A percentile compares a stretch with the other conserved stretches of the same genome.
Evolutionary conservation across 1,140 invertebrate species (phyloP).

Genomic region (Pseudomyrmex flavicornis): DNA sequence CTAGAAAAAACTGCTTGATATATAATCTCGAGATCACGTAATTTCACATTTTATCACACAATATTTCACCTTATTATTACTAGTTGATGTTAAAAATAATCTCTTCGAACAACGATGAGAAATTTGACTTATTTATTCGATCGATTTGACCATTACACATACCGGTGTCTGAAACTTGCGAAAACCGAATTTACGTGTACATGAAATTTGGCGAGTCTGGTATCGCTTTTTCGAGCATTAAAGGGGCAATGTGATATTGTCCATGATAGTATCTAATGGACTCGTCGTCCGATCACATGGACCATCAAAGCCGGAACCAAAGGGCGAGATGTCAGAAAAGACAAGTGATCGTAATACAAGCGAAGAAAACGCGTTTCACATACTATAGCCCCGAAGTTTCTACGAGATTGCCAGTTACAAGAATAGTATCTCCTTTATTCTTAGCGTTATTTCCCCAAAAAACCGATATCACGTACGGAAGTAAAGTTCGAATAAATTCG

Average conservation of each 20-base stretch:
- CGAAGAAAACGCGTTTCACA: conserved; percentile 38
- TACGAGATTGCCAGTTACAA: conserved; percentile 55
- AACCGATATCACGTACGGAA: conserved; percentile 43
- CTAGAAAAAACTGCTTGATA: background rate
- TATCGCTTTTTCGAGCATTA: conserved; percentile 2
- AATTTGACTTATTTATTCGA: background rate
- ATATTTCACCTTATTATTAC: background rate
- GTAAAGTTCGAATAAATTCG: conserved; percentile 50
- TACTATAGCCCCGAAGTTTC: conserved; percentile 42
- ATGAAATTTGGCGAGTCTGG: conserved; percentile 4
- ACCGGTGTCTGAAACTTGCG: background rate
- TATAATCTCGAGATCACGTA: background rate
- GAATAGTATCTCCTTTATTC: conserved; percentile 57
- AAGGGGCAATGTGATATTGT: background rate
- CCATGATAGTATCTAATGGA: conserved; percentile 36
- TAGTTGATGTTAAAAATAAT: background rate
- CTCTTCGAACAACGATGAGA: background rate
- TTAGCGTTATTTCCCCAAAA: conserved; percentile 20
- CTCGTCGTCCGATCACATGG: conserved; percentile 21
- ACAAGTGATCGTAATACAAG: conserved; percentile 54
- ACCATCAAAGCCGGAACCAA: conserved; percentile 2
- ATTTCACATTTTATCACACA: background rate
- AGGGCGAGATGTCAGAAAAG: conserved; percentile 32
- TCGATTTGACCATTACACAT: background rate
- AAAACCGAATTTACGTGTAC: background rate